phyloP scores from a whole-genome alignment of 2,888 invertebrate genomes.

The Hipparchia sbordonii region DNA sequence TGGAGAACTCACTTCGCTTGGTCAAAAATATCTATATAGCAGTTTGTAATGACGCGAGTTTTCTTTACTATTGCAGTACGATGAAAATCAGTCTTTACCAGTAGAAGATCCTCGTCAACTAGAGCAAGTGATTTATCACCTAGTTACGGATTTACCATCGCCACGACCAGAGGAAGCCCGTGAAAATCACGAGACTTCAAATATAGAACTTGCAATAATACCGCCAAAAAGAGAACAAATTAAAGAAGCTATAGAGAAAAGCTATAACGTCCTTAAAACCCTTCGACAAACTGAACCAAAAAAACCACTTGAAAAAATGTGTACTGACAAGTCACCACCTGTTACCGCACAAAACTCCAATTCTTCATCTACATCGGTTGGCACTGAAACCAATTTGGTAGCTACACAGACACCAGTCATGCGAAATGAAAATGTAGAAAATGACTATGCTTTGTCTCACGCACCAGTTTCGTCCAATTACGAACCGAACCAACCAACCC shows the following conservation, averaged over 20 bases:
- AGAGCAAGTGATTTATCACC: constrained; percentile 86
- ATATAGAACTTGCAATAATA: constrained; percentile 55
- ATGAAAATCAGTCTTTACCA: constrained; percentile 51
- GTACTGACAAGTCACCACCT: neutral
- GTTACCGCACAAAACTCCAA: neutral
- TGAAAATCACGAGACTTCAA: constrained; percentile 1
- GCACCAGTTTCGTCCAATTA: too few species aligned
- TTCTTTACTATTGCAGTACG: constrained; percentile 27
- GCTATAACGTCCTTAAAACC: constrained; percentile 59
- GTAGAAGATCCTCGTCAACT: constrained; percentile 87
- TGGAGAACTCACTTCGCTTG: too few species aligned
- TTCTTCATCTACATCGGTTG: too few species aligned
- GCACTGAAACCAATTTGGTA: too few species aligned
- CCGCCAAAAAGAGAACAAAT: constrained; percentile 64
- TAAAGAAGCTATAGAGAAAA: constrained; percentile 65
- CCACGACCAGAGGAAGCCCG: constrained; percentile 42
- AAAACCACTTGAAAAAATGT: neutral
- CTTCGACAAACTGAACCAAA: constrained; percentile 13
- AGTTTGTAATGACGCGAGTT: neutral
- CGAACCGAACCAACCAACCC: too few species aligned
- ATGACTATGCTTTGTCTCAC: too few species aligned
- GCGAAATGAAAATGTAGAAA: too few species aligned
- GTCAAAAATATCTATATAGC: neutral
- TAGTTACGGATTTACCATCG: constrained; percentile 73
- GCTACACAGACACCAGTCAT: too few species aligned